Base-by-base conservation (phyloP, 2,797 vertebrate species). In the Anabas testudineus region DNA sequence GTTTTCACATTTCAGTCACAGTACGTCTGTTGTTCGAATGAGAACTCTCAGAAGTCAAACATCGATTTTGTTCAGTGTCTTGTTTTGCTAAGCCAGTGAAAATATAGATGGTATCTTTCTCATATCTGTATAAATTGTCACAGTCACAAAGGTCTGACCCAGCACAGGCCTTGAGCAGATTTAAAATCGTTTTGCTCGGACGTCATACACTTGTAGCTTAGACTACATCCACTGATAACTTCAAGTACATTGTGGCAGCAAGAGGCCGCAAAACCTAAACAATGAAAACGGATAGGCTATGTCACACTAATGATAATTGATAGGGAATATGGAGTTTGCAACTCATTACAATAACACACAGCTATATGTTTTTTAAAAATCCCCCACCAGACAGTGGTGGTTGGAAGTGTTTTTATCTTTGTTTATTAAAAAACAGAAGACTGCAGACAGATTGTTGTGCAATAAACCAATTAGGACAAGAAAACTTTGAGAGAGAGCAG, bases 201-300 rank as follows among this genome's bases (percentile, higher is more conserved):
- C 90, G 90, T 94, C 93, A 92, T 18, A 63, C 60, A 78, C 74
- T 59, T 78, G 48, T 37, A 92, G 94, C 88, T 94, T 94, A 92
- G 94, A 91, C 94, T 94, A 93, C 83, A 34, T 24, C 55, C 48
- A 4, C 81, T 76, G 93, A 95, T 94, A 94, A 90, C 62, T 78
- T 86, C 85, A 89, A 93, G 92, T 88, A 93, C 88, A 71, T 71
- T 10, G 67, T 81, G 82, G 84, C 81, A 91, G 74, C 70, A 60
- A 81, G 84, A 87, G 76, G 82, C 76, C 8, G 46, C 79, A 55
- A 36, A 86, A 90, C 80, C 81, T 88, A 93, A 93, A 91, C 90
- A 92, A 64, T 47, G 67, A 55, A 83, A 78, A 81, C 70, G 74
- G 57, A 83, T 67, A 68, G 74, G 57, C 83, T 67, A 68, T 88